phyloP scores from a whole-genome alignment of 2,113 vertebrate genomes.

The Thamnophis sirtalis region DNA sequence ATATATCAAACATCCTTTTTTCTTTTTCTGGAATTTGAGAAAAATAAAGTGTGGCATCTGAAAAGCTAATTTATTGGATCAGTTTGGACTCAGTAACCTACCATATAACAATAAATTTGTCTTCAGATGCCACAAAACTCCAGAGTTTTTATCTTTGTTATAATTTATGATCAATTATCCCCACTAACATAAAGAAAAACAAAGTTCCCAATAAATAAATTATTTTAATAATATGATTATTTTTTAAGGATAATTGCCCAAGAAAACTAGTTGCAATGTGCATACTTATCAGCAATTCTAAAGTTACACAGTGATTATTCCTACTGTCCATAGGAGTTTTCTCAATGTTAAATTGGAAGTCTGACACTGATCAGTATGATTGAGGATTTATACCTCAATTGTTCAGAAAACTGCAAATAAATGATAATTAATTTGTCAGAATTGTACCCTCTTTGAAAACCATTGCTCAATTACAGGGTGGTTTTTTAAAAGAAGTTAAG shows the following conservation, averaged over 20 bases:
- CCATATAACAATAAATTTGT: neutral
- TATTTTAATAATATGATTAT: neutral
- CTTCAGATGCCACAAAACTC: neutral
- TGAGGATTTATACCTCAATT: neutral
- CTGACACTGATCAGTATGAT: neutral
- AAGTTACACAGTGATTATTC: neutral
- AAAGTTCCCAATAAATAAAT: neutral
- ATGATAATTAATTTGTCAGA: neutral
- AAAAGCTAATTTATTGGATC: neutral
- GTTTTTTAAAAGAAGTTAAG: neutral
- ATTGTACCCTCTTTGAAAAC: neutral
- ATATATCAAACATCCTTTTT: neutral
- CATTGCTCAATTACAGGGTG: neutral
- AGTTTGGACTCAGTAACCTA: neutral
- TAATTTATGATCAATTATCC: neutral
- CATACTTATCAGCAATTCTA: neutral
- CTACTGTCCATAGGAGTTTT: neutral
- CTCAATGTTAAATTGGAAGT: neutral
- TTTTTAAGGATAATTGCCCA: neutral
- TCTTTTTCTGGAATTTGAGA: neutral
- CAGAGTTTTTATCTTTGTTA: neutral
- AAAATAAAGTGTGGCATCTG: neutral
- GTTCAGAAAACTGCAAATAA: neutral
- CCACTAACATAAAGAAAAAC: neutral
- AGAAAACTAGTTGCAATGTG: neutral